A percentile compares a stretch with the other conserved stretches of the same genome.
phyloP scores from a whole-genome alignment of 2,888 invertebrate species.

The Epinotia demarniana region DNA sequence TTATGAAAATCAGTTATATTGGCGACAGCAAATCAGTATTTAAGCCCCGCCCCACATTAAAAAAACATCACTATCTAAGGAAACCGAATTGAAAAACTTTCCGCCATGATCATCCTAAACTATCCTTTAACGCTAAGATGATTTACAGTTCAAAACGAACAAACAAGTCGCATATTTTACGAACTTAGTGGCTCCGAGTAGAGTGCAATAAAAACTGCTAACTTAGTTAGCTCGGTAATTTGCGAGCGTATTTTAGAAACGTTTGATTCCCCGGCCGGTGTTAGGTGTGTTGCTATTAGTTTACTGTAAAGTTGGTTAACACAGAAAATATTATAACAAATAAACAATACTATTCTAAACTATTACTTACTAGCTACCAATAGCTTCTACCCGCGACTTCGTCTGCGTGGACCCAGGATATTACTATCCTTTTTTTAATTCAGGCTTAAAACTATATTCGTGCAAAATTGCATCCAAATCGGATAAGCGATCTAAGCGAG shows the following conservation, averaged over 20 bases:
- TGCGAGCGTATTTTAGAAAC: constrained; percentile 25
- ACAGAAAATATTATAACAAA: neutral
- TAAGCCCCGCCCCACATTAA: too few relatives aligned
- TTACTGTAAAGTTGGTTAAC: neutral
- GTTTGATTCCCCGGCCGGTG: constrained; percentile 33
- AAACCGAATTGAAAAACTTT: constrained; percentile 19
- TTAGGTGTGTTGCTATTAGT: neutral
- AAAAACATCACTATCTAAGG: neutral
- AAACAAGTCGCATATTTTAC: constrained; percentile 68
- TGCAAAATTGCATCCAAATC: too few relatives aligned
- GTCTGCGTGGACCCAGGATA: too few relatives aligned
- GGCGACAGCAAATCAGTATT: too few relatives aligned
- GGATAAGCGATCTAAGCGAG: too few relatives aligned
- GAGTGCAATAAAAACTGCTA: constrained; percentile 40
- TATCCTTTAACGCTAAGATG: constrained; percentile 33
- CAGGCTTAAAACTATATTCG: too few relatives aligned
- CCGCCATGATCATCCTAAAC: constrained; percentile 12
- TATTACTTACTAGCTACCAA: too few relatives aligned
- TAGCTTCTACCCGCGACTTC: too few relatives aligned
- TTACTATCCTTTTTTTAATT: too few relatives aligned
- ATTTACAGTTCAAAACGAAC: constrained; percentile 52
- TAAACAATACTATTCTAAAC: too few relatives aligned
- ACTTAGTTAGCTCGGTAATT: constrained; percentile 37
- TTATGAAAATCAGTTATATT: too few relatives aligned
- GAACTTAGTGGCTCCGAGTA: constrained; percentile 51